Evolutionary conservation across 2,888 invertebrate genomes (phyloP).

Genomic region (Panzeria rudis): DNA sequence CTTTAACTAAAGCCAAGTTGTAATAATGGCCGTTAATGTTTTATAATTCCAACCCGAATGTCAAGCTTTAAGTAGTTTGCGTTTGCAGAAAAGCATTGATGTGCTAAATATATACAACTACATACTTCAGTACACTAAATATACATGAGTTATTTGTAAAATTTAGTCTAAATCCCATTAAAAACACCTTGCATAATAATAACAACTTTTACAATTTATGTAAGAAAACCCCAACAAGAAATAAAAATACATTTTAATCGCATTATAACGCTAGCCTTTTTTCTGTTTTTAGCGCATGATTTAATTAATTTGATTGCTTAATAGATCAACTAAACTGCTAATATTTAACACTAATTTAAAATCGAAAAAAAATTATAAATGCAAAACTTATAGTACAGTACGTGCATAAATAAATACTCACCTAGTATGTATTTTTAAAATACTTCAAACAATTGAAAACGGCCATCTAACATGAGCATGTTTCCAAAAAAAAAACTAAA

Average conservation of each 20-base stretch:
- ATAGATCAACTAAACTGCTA: slow-evolving; percentile 23
- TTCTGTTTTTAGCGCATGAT: slow-evolving; percentile 60
- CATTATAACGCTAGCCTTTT: slow-evolving; percentile 33
- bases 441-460: slow-evolving; percentile 48
- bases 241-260: not conserved
- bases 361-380: slow-evolving; percentile 16
- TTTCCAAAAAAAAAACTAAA: slow-evolving; percentile 33
- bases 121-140: too few species aligned
- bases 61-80: too few species aligned
- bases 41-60: too few species aligned
- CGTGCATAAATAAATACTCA: slow-evolving; percentile 18
- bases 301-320: slow-evolving; percentile 55
- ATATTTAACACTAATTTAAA: slow-evolving; percentile 28
- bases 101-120: too few species aligned
- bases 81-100: too few species aligned
- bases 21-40: too few species aligned
- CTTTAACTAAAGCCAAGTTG: too few species aligned
- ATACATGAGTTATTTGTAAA: not conserved
- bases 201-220: not conserved
- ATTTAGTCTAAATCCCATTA: not conserved
- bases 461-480: slow-evolving; percentile 64
- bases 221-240: not conserved
- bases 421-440: slow-evolving; percentile 10
- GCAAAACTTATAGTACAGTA: slow-evolving; percentile 14
- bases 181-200: not conserved